phyloP scores from a whole-genome alignment of 2,113 vertebrate genomes.

The Ursus arctos region DNA sequence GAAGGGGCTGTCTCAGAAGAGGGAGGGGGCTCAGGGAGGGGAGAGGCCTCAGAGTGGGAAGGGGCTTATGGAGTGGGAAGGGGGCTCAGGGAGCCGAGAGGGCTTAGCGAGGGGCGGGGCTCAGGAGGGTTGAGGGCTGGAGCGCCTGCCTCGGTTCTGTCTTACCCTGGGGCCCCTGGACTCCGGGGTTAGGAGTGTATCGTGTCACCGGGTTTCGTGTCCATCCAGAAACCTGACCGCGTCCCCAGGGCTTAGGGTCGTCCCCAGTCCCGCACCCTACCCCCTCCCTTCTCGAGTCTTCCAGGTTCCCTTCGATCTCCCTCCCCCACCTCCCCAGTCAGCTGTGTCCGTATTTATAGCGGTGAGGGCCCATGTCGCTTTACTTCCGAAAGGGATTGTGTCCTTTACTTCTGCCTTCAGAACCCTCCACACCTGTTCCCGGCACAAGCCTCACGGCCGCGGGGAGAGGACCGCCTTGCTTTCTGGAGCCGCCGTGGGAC shows the following conservation, averaged over 20 bases:
- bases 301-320: background rate
- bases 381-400: slow-evolving; percentile 69
- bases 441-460: background rate
- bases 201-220: background rate
- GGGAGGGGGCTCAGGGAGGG: too few species aligned
- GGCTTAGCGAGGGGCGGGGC: background rate
- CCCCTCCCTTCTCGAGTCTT: background rate
- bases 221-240: background rate
- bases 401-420: background rate
- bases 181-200: background rate
- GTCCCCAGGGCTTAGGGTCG: background rate
- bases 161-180: background rate
- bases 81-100: too few species aligned
- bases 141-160: background rate
- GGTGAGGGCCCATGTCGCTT: background rate
- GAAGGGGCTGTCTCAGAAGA: too few species aligned
- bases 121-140: background rate
- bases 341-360: slow-evolving; percentile 77
- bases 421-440: slow-evolving; percentile 72
- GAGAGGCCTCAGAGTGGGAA: background rate
- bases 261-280: background rate
- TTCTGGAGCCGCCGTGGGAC: background rate
- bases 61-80: too few species aligned
- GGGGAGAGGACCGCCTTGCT: background rate
- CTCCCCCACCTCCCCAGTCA: background rate